Base-by-base conservation (phyloP, 2,797 vertebrate genomes). In the Sebastes iracundus region DNA sequence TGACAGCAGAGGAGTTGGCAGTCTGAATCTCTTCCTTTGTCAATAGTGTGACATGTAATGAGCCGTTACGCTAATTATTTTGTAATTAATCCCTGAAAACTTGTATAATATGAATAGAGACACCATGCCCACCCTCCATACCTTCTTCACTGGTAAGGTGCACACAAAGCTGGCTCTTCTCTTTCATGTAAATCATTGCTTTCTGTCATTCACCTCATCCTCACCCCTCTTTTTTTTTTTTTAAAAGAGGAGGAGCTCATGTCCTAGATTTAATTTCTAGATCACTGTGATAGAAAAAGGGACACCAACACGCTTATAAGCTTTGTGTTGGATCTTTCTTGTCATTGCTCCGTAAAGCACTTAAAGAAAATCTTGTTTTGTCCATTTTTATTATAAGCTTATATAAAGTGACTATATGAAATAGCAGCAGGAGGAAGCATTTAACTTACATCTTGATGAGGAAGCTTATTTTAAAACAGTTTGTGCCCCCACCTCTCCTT, bases 21-120 rank as follows among this genome's bases (percentile, higher is more conserved):
- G 52, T 52, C 27, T 22, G 61, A 77, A 14, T 75, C 38, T 70
- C 65, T 62, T 72, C 61, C 65, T 75, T 58, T 79, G 63, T 90
- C 86, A 80, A 61, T 82, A 52, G 60, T 79, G 23, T 83, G 56
- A 33, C 78, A 75, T 61, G 14, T 84, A 83, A 86, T 87, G 65
- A 86, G 64, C 68, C 6, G 7, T 83, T 90, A 76, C 79, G 30
- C 16, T 75, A 84, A 87, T 92, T 92, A 78, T 71, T 81, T 61
- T 46, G 61, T 84, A 87, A 92, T 86, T 81, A 88, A 87, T 87
- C 64, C 28, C 49, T 72, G 52, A 84, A 86, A 87, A 81, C 32
- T 42, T 86, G 20, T 14, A 22, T 13, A 53, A 20, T 68, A 68
- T 55, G 22, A 69, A 69, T 64, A 16, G 56, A 60, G 46, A 70